Percentiles rank a stretch among this genome's conserved stretches.
These are phyloP conservation scores for Drosophila suzukii DNA, from an alignment of 1,140 invertebrate genomes.

Conservation along the genomic window DNA sequence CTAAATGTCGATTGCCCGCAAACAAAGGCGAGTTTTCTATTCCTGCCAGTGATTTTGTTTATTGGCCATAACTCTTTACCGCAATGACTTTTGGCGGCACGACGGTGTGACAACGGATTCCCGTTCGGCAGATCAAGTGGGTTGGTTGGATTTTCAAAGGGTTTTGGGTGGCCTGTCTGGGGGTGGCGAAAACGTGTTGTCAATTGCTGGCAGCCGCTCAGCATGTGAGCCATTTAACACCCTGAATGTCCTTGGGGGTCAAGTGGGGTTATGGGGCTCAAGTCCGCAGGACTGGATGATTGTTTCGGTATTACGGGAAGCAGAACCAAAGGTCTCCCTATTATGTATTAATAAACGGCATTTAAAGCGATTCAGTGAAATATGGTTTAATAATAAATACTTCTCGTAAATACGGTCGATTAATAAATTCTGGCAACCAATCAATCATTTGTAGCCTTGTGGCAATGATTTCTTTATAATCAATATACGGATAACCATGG, in stretches of 20 bases:
- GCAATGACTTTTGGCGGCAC: constrained; percentile 55
- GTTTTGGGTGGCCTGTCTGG: neutral
- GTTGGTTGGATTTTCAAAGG: constrained; percentile 10
- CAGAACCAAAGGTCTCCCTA: constrained; percentile 8
- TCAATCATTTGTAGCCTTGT: constrained; percentile 3
- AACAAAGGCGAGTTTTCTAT: constrained; percentile 51
- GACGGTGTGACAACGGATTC: constrained; percentile 38
- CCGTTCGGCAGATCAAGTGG: constrained; percentile 4
- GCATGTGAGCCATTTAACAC: constrained; percentile 40
- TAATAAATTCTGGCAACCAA: constrained; percentile 2
- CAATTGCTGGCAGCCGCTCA: constrained; percentile 22
- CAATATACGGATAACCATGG: neutral
- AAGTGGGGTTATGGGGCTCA: constrained; percentile 30
- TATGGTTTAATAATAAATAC: constrained; percentile 11
- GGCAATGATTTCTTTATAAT: neutral
- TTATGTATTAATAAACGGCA: constrained; percentile 25
- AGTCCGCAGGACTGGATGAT: constrained; percentile 21
- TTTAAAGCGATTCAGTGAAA: constrained; percentile 17
- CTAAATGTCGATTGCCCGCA: constrained; percentile 51
- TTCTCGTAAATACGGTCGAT: neutral
- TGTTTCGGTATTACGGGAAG: constrained; percentile 31
- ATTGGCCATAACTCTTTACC: constrained; percentile 81
- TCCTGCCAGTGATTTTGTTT: constrained; percentile 75
- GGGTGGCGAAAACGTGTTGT: constrained; percentile 23
- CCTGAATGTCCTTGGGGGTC: constrained; percentile 29